Conservation (phyloP, 2,113 vertebrate genomes). For the Canis aureus region DNA sequence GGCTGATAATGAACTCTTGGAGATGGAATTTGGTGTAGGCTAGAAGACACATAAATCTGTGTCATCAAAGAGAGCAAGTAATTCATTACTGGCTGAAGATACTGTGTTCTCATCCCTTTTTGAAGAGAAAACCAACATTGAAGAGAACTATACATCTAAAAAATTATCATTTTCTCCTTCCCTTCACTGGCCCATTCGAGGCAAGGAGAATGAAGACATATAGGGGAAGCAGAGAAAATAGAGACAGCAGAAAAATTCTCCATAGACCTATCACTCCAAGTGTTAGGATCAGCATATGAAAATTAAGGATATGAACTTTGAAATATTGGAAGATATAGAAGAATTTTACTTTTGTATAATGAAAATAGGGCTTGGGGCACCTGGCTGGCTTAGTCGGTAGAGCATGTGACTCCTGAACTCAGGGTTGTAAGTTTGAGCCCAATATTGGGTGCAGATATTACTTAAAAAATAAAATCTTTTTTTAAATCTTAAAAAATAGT, state of each 20-base stretch:
- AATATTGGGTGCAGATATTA: neutral
- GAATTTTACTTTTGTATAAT: neutral
- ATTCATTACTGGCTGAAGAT: neutral
- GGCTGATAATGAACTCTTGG: neutral
- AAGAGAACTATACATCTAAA: neutral
- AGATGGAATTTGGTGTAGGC: neutral
- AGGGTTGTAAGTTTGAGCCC: neutral
- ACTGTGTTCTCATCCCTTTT: neutral
- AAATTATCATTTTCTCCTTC: neutral
- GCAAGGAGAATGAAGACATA: neutral
- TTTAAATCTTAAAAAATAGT: neutral
- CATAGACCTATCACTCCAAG: neutral
- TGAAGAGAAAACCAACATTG: neutral
- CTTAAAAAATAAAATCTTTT: neutral
- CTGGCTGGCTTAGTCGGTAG: neutral
- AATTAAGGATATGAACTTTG: neutral
- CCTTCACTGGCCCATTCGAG: neutral
- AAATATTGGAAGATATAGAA: neutral
- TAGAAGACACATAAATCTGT: neutral
- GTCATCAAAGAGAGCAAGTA: neutral
- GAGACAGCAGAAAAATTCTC: neutral
- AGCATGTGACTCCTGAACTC: neutral
- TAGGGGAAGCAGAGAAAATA: neutral
- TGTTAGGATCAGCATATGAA: neutral
- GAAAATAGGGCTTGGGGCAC: neutral